Evolutionary conservation across 2,888 invertebrate species (phyloP), one percentile per base, ranked within the genome.

Genomic region (Pediacus dermestoides): DNA sequence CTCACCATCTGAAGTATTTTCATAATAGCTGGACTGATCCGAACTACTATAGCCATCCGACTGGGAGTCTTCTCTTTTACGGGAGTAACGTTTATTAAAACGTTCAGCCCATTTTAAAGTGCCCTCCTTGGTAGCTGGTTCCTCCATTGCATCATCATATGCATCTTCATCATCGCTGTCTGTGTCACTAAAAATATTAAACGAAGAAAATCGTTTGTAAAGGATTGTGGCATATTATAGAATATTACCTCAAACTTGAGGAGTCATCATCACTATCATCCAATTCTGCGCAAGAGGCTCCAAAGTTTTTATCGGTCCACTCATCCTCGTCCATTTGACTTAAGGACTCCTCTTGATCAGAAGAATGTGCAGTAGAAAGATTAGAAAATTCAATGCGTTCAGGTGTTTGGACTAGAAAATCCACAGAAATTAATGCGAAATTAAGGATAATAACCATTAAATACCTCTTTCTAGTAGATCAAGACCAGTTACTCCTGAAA

Each of bases 261-360:
- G 28, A 28, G 58, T 86, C 86, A 2, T 86, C 85, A 39, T 66
- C 66, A 38, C 63, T 65, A 35, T 66, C 67, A 31, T 64, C 67
- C 58, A 76, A 70, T 65, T 83, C 83, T 16, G 82, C 82, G 14
- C 85, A 80, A 27, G 84, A 81, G 1, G 88, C 87, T 25, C 89
- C 81, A 67, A 91, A 91, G 73, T 95, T 95, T 52, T 90, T 78
- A 55, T 92, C 91, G 0, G 92, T 93, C 88, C 94, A 93, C 66
- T 94, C 93, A 62, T 94, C 93, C 66, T 95, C 94, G 62, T 92
- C 92, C 69, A 92, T 89, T 68, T 89, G 88, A 67, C 80, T 80
- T 13, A 77, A 73, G 2, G 76, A 74, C 52, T 81, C 78, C 52
- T 79, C 78, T n/a, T 74, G 71, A 55, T 81, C 81, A 1, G 78